Base-by-base conservation (phyloP, 2,888 invertebrate species). In the Hecatera dysodea region DNA sequence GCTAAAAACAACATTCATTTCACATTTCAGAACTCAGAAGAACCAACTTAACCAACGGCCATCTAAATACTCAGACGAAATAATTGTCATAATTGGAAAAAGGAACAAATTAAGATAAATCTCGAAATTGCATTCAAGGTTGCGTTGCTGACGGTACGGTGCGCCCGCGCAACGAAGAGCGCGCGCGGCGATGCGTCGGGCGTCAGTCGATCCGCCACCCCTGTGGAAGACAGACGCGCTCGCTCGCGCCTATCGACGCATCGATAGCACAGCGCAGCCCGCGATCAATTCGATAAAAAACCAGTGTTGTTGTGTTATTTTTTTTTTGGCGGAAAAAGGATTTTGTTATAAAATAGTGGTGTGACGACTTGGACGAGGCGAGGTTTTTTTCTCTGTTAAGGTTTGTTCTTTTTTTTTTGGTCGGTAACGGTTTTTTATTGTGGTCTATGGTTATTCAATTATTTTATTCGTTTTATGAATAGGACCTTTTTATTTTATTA, bases 41-140 rank as follows among this genome's bases (percentile, higher is more conserved):
- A 22, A 19, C 0, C 17, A 1, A 55, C 9, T 27, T 66, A 12
- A 33, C 9, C 4, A 57, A 39, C 27, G 22, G 1, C 39, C 39
- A 52, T 63, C 46, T 66, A 39, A 75, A 66, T 75, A 67, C 33
- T n/a, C 59, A 55, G 39, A 63, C 46, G 7, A 36, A 63, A 50
- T 65, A 64, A 81, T 78, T 80, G 42, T 33, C 63, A 46, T 78
- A 78, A 72, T 64, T 70, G 55, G 68, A 67, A 82, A 84, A 82
- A 81, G 80, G 82, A 86, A 84, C 78, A 83, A 82, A 77, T 89
- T 83, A 86, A 92, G 91, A 93, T 91, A 91, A 90, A 93, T 93
- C 93, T 92, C 87, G 89, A 90, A 91, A 92, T 90, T 92, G 93
- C 92, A 92, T 87, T 86, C 87, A 87, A 87, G 85, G 87, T 81